These are phyloP conservation scores for Cromileptes altivelis DNA, from an alignment of 2,113 vertebrate species.

Conservation along the genomic window DNA sequence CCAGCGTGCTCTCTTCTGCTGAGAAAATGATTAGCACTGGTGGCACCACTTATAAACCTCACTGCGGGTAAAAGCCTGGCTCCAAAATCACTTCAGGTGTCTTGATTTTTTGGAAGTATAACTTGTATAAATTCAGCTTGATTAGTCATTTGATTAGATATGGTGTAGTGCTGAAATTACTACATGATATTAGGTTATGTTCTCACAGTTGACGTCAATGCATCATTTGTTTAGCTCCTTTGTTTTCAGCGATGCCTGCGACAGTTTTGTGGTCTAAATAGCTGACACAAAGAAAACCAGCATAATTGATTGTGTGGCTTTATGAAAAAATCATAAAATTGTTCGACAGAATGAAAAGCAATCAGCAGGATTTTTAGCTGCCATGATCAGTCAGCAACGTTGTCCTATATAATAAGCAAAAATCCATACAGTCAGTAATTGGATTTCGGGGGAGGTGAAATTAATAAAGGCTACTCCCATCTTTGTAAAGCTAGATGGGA, in stretches of 20 bases:
- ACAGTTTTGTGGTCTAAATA: conserved; percentile 6
- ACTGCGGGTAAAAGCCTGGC: not conserved
- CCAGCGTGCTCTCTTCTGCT: not conserved
- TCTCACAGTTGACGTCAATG: not conserved
- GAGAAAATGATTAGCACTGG: not conserved
- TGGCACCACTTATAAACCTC: not conserved
- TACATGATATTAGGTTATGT: not conserved
- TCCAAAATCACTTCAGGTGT: not conserved
- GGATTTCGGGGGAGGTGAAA: conserved; percentile 65
- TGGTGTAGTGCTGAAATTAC: not conserved
- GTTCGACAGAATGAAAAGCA: conserved; percentile 55
- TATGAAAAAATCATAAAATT: conserved; percentile 35
- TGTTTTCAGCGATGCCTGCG: not conserved
- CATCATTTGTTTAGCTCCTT: not conserved
- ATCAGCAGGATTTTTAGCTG: conserved; percentile 38
- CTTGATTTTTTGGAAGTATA: conserved; percentile 8
- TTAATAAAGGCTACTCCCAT: conserved; percentile 52
- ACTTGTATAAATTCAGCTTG: not conserved
- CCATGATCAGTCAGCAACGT: conserved; percentile 28
- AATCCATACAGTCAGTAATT: conserved; percentile 59
- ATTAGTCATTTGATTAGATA: conserved; percentile 5
- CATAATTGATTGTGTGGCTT: conserved; percentile 20
- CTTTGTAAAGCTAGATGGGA: conserved; percentile 16
- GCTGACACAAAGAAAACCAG: conserved; percentile 10
- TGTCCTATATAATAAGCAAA: conserved; percentile 37